A percentile compares a stretch with the other conserved stretches of the same genome.
phyloP scores from a whole-genome alignment of 2,113 vertebrate genomes.

The Oenanthe oenanthe region DNA sequence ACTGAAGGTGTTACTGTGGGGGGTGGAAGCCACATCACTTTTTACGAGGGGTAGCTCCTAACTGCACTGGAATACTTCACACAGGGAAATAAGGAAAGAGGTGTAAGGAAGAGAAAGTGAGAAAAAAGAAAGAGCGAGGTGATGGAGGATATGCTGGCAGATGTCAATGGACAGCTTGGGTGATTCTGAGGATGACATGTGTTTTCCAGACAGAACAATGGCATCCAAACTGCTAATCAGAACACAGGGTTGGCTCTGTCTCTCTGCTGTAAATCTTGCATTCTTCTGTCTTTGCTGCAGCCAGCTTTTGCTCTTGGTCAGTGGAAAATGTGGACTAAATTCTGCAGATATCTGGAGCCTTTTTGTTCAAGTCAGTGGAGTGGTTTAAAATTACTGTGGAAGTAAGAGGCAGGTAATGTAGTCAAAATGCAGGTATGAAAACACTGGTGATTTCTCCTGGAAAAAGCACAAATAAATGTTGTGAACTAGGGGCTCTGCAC shows the following conservation, averaged over 20 bases:
- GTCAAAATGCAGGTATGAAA: neutral
- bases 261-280: neutral
- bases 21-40: neutral
- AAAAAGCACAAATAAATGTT: neutral
- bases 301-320: neutral
- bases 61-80: neutral
- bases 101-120: neutral
- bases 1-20: neutral
- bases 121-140: neutral
- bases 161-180: constrained; percentile 66
- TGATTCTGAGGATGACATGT: constrained; percentile 60
- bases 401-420: neutral
- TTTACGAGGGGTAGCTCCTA: neutral
- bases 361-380: neutral
- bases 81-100: neutral
- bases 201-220: constrained; percentile 70
- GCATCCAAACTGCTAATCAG: constrained; percentile 68
- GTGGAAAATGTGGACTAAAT: neutral
- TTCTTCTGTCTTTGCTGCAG: constrained; percentile 20
- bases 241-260: neutral
- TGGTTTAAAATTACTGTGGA: neutral
- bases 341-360: neutral
- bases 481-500: neutral
- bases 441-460: neutral
- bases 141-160: constrained; percentile 47